Percentiles rank a stretch among this genome's conserved stretches.
phyloP scores from a whole-genome alignment of 2,797 vertebrate genomes.

The Novumbra hubbsi region DNA sequence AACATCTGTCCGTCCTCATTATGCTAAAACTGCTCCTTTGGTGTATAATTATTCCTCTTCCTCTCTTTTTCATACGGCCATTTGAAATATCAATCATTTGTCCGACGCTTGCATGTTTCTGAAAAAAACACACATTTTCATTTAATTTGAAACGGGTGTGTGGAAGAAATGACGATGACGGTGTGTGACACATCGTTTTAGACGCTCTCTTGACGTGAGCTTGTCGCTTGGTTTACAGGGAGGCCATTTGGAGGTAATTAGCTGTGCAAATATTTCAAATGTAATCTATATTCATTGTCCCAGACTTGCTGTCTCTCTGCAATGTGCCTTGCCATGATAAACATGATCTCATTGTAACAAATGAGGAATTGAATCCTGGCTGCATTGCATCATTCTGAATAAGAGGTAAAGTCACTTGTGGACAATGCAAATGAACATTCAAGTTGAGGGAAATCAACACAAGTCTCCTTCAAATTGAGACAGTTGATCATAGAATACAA shows the following conservation, averaged over 20 bases:
- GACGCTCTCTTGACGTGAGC: constrained; percentile 39
- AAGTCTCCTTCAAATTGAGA: background rate
- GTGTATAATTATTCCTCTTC: background rate
- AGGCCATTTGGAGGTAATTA: constrained; percentile 63
- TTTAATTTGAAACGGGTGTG: constrained; percentile 28
- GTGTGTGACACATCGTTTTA: constrained; percentile 61
- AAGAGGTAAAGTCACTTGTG: background rate
- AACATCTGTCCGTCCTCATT: background rate
- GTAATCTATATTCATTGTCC: constrained; percentile 59
- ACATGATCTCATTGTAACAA: constrained; percentile 31
- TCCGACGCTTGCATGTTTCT: constrained; percentile 17
- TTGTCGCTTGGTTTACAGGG: constrained; percentile 51
- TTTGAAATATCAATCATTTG: constrained; percentile 42
- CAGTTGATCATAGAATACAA: background rate
- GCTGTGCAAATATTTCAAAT: constrained; percentile 62
- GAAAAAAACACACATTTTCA: constrained; percentile 34
- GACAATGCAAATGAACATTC: background rate
- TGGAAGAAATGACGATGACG: constrained; percentile 58
- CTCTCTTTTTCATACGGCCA: constrained; percentile 16
- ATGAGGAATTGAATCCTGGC: constrained; percentile 20
- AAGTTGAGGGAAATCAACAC: constrained; percentile 5
- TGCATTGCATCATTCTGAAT: background rate
- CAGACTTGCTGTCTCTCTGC: constrained; percentile 41
- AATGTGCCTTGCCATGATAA: constrained; percentile 51
- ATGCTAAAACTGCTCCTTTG: background rate